A percentile compares a stretch with the other conserved stretches of the same genome.
These are phyloP conservation scores for Harlomillsia oculata DNA, from an alignment of 1,140 invertebrate genomes.

Conservation along the genomic window DNA sequence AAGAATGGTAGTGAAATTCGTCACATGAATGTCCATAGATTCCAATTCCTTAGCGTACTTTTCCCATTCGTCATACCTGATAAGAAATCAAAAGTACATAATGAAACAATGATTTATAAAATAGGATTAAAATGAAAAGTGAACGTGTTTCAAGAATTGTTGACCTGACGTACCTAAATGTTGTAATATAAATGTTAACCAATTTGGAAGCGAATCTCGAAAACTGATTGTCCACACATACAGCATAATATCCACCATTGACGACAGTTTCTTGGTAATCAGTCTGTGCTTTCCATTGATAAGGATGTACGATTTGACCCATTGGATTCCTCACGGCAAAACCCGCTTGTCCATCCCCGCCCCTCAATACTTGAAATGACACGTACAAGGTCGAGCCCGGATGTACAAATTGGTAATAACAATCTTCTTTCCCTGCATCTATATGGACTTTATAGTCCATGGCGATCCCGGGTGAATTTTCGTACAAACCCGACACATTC, in stretches of 20 bases:
- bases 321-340: constrained; percentile 78
- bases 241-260: constrained; percentile 75
- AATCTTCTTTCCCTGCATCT: constrained; percentile 87
- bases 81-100: too few relatives aligned
- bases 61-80: constrained; percentile 82
- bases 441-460: constrained; percentile 75
- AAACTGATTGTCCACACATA: constrained; percentile 92
- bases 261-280: constrained; percentile 76
- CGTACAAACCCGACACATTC: constrained; percentile 21
- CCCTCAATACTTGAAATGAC: constrained; percentile 76
- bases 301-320: constrained; percentile 73
- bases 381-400: constrained; percentile 85
- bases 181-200: constrained; percentile 85
- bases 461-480: constrained; percentile 64
- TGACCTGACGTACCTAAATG: constrained; percentile 63
- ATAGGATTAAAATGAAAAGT: neutral
- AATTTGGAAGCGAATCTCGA: constrained; percentile 83
- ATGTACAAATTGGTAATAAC: constrained; percentile 77
- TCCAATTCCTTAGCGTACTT: constrained; percentile 81
- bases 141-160: too few relatives aligned
- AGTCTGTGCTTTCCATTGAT: constrained; percentile 73
- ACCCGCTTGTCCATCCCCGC: constrained; percentile 83
- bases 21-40: constrained; percentile 72
- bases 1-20: constrained; percentile 62
- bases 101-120: too few relatives aligned